A percentile compares a stretch with the other conserved stretches of the same genome.
Conservation (phyloP, 1,140 invertebrate genomes). For the Drosophila mauritiana region DNA sequence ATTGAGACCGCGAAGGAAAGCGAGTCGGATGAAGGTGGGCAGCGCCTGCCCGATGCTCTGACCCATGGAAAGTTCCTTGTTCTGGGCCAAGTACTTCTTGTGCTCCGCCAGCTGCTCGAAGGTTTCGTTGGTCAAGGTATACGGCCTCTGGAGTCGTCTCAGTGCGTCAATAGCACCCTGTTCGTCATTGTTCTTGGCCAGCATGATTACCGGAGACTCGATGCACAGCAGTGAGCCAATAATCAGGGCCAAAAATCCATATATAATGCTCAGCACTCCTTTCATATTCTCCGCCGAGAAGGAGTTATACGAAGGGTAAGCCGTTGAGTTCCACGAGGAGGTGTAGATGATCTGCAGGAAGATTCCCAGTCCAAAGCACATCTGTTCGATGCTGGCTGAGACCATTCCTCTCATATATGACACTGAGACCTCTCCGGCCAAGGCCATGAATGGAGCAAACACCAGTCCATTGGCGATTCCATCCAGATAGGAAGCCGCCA, state of each 20-base stretch:
- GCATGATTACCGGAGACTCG: constrained; percentile 61
- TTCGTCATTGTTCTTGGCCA: constrained; percentile 57
- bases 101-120: constrained; percentile 60
- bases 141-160: constrained; percentile 55
- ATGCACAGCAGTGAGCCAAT: constrained; percentile 42
- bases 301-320: neutral
- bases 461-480: constrained; percentile 63
- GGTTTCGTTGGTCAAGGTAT: constrained; percentile 57
- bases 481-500: constrained; percentile 55
- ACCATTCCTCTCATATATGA: constrained; percentile 45
- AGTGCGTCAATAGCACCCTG: constrained; percentile 48
- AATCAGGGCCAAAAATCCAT: constrained; percentile 40
- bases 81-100: constrained; percentile 61
- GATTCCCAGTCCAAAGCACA: constrained; percentile 35
- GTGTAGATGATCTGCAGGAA: constrained; percentile 55
- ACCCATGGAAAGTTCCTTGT: constrained; percentile 37
- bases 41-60: constrained; percentile 49
- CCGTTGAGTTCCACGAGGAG: constrained; percentile 12
- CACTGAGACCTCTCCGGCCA: constrained; percentile 54
- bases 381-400: constrained; percentile 42
- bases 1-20: constrained; percentile 36
- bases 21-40: constrained; percentile 29
- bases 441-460: constrained; percentile 58
- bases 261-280: constrained; percentile 48
- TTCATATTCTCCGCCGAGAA: constrained; percentile 52